Base-by-base conservation (phyloP, 2,888 invertebrate genomes). In the Meloe dianella region DNA sequence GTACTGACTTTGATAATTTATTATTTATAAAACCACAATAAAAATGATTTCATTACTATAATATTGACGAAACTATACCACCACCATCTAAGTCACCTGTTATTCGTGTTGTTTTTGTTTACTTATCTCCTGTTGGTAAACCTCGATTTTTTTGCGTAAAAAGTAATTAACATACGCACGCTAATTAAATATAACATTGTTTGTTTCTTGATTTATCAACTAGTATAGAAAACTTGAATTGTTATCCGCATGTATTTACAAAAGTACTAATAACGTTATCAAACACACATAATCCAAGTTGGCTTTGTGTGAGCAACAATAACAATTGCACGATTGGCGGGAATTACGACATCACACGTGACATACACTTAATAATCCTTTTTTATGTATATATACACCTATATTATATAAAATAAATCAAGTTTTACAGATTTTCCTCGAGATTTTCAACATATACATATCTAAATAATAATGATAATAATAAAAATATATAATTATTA, bases 1-100 rank as follows among this genome's bases (percentile, higher is more conserved):
- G 57, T 64, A 62, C 66, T 41, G 58, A 57, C 51, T 68, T 41
- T 68, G 64, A 61, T 63, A 66, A 63, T 64, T 60, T 27, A 35
- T 68, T 65, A 67, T 67, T 69, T 57, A 63, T 60, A 60, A 62
- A 61, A 63, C 27, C 41, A 68, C 24, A 27, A 41, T 20, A 47
- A 2, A 41, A 20, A 22, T 12, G 24, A 51, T 51, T 51, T 24
- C 22, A 51, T 12, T 2, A 35, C 4, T 27, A 24, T 51, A n/a
- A n/a, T n/a, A n/a, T n/a, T n/a, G n/a, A n/a, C n/a, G 47, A 54
- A 54, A 54, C 24, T n/a, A n/a, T 22, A 51, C 12, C 12, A 54
- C 24, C 14, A 54, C 54, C 14, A 6, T n/a, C 9, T 22, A n/a
- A 6, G 6, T 17, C 10, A 20, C 47, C 1, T 47, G 2, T 20